Evolutionary conservation across 2,888 invertebrate species (phyloP).

Genomic region (Pelosia muscerda): DNA sequence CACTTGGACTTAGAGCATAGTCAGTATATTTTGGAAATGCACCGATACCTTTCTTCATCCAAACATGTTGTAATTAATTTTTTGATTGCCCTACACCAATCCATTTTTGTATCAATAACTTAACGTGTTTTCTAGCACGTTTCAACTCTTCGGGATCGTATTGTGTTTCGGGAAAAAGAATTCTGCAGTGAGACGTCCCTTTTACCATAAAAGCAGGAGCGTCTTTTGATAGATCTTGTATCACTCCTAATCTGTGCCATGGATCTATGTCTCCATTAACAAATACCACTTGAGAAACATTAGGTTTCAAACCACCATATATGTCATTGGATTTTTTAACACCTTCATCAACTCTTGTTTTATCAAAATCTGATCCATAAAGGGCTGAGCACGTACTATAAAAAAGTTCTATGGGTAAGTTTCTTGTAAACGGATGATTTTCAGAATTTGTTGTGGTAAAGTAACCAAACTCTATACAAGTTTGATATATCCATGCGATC

Average conservation of each 20-base stretch:
- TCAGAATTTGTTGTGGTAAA: conserved; percentile 88
- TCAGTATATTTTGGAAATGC: no score
- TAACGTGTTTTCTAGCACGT: neutral
- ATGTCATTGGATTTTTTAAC: conserved; percentile 71
- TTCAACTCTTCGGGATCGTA: conserved; percentile 68
- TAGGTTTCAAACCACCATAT: conserved; percentile 80
- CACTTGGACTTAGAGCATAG: no score
- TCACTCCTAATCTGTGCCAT: conserved; percentile 84
- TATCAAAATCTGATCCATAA: conserved; percentile 68
- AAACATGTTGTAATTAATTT: no score
- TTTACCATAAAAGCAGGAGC: conserved; percentile 73
- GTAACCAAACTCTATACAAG: conserved; percentile 92
- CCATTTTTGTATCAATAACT: no score
- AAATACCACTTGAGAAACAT: conserved; percentile 85
- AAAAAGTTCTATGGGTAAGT: conserved; percentile 67
- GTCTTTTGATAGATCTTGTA: conserved; percentile 74
- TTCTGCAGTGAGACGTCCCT: conserved; percentile 70
- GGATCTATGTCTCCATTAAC: conserved; percentile 88
- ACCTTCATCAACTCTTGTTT: no score
- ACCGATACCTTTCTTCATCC: no score
- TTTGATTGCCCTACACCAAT: no score
- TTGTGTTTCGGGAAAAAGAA: conserved; percentile 64
- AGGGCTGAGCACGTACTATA: conserved; percentile 71
- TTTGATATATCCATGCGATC: conserved; percentile 89
- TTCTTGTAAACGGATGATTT: conserved; percentile 86